Percentiles rank a stretch among this genome's conserved stretches.
Evolutionary conservation across 2,797 vertebrate species (phyloP).

Genomic region (Adelosebastes latens): DNA sequence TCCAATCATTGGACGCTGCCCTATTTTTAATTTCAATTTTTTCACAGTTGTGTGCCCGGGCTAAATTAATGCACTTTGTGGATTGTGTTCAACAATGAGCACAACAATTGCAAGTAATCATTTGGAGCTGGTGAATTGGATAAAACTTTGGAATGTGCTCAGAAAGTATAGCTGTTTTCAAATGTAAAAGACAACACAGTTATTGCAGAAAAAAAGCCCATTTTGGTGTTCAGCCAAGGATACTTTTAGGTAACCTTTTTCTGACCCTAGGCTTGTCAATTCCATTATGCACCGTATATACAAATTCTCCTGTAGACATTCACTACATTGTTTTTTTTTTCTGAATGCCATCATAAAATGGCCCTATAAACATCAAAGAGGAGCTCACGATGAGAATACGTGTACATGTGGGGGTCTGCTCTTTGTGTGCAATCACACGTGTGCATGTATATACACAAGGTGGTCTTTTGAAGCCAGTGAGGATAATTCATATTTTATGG

Average conservation of each 20-base stretch:
- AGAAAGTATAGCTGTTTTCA: slow-evolving; percentile 28
- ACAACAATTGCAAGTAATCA: slow-evolving; percentile 49
- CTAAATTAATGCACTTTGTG: slow-evolving; percentile 56
- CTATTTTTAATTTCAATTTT: slow-evolving; percentile 53
- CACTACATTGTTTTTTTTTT: not conserved
- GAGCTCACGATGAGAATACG: slow-evolving; percentile 5
- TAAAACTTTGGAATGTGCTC: slow-evolving; percentile 38
- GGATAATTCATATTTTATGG: slow-evolving; percentile 80
- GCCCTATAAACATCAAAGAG: slow-evolving; percentile 25
- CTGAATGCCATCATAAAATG: slow-evolving; percentile 12
- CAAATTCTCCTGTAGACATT: not conserved
- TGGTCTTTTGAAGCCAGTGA: slow-evolving; percentile 56
- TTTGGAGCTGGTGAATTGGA: slow-evolving; percentile 39
- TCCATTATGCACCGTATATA: slow-evolving; percentile 4
- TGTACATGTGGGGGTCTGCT: not conserved
- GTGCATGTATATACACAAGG: slow-evolving; percentile 42
- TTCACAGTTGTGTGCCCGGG: slow-evolving; percentile 16
- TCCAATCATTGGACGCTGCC: slow-evolving; percentile 34
- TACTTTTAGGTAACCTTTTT: slow-evolving; percentile 10
- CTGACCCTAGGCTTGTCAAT: slow-evolving; percentile 9
- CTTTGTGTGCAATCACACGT: slow-evolving; percentile 29
- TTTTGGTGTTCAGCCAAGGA: slow-evolving; percentile 27
- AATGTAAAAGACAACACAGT: slow-evolving; percentile 20
- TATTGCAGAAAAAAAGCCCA: not conserved
- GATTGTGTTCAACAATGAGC: slow-evolving; percentile 58